These are phyloP conservation scores for Anas acuta DNA, from an alignment of 2,797 vertebrate species.

Conservation along the genomic window DNA sequence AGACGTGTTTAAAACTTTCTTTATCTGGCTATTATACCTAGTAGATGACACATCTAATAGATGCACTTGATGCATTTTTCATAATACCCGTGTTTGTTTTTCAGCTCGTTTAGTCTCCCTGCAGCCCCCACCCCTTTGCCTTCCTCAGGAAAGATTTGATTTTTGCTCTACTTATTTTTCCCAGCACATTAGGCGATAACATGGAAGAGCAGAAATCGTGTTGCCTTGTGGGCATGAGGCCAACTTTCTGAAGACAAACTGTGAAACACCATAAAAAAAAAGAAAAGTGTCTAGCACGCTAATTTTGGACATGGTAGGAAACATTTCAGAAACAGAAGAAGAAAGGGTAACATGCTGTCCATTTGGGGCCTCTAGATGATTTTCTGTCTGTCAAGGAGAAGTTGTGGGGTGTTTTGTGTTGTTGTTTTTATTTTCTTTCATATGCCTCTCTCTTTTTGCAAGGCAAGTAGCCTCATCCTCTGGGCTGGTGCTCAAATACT, in stretches of 20 bases:
- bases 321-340: neutral
- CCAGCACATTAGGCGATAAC: neutral
- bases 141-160: constrained; percentile 14
- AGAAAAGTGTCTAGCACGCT: neutral
- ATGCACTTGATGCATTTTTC: constrained; percentile 34
- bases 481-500: neutral
- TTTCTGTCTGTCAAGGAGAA: neutral
- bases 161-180: constrained; percentile 43
- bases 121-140: fast-evolving
- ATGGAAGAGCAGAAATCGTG: neutral
- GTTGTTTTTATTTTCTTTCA: neutral
- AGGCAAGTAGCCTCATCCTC: neutral
- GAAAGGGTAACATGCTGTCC: neutral
- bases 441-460: neutral
- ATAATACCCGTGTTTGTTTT: neutral
- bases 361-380: neutral
- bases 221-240: neutral
- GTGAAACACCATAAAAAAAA: neutral
- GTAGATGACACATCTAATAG: neutral
- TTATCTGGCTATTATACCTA: neutral
- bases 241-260: neutral
- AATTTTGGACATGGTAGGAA: neutral
- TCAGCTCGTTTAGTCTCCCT: constrained; percentile 15
- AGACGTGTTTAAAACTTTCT: neutral
- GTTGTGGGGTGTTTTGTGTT: neutral